phyloP scores from a whole-genome alignment of 2,888 invertebrate species.

The Lingula anatina region DNA sequence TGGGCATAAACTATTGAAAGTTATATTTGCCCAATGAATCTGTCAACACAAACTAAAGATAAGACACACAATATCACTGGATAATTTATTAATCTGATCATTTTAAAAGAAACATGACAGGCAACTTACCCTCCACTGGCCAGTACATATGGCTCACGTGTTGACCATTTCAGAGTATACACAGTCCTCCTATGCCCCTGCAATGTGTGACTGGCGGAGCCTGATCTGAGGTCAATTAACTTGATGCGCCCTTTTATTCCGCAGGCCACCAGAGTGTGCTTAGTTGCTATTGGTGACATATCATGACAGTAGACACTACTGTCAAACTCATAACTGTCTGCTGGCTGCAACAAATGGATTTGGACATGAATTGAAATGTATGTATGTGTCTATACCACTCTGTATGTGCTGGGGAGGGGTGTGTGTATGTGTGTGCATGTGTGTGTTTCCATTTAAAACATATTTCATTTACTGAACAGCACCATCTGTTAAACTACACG shows the following conservation, averaged over 20 bases:
- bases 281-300: constrained; percentile 51
- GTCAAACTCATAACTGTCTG: constrained; percentile 49
- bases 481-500: too few relatives aligned
- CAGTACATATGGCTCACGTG: constrained; percentile 51
- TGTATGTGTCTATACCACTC: background rate
- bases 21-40: too few relatives aligned
- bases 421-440: too few relatives aligned
- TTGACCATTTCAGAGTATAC: constrained; percentile 53
- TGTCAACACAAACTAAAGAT: too few relatives aligned
- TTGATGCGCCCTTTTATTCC: constrained; percentile 46
- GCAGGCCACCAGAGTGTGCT: constrained; percentile 51
- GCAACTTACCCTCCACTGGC: constrained; percentile 52
- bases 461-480: too few relatives aligned
- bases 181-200: constrained; percentile 49
- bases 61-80: too few relatives aligned
- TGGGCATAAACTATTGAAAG: too few relatives aligned
- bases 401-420: too few relatives aligned
- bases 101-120: too few relatives aligned
- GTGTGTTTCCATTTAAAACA: too few relatives aligned
- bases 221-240: constrained; percentile 54
- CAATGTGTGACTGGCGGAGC: constrained; percentile 53
- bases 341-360: constrained; percentile 31
- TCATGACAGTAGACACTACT: constrained; percentile 53
- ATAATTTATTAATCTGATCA: too few relatives aligned
- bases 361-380: background rate